Evolutionary conservation across 2,113 vertebrate genomes (phyloP), one percentile per base, ranked within the genome.

Genomic region (Meriones unguiculatus): DNA sequence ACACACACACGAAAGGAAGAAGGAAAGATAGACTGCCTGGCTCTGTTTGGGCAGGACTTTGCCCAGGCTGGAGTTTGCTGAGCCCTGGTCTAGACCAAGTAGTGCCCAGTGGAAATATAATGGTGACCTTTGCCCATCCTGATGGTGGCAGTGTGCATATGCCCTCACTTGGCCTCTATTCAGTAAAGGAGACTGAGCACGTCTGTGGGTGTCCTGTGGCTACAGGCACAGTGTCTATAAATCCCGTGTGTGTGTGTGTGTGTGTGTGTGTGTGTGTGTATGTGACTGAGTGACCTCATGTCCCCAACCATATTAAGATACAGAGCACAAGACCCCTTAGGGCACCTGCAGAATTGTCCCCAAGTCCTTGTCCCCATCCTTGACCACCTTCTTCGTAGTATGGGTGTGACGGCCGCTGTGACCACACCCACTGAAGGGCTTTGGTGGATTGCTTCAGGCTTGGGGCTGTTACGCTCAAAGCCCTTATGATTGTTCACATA

Each of bases 121-220:
- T 25, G 50, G 41, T 14, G 0, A 22, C 64, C 81, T 35, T 41
- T 4, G 46, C 52, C 86, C 20, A 20, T n/a, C 15, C 46, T 38
- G 0, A 0, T 2, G 22, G 46, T 25, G 18, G 14, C 59, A 0
- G 28, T 41, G 54, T 28, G 3, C 4, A 1, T 7, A 41, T 41
- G 28, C 30, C n/a, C 3, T 1, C 20, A 25, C 15, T 5, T 3
- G 25, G n/a, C 15, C 20, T 73, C 15, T 12, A 17, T 1, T 32
- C 30, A 10, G 69, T 35, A 88, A 25, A 65, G 15, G 1, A 7
- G 22, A 32, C 30, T 67, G 67, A 73, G 1, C 0, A n/a, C 18
- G 13, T 0, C 32, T 81, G 18, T 9, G 7, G 91, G 50, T 69
- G 32, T 41, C 22, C 1, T 5, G 3, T 0, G 10, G 20, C 32